Evolutionary conservation across 2,888 invertebrate species (phyloP).

Genomic region (Polia nebulosa): DNA sequence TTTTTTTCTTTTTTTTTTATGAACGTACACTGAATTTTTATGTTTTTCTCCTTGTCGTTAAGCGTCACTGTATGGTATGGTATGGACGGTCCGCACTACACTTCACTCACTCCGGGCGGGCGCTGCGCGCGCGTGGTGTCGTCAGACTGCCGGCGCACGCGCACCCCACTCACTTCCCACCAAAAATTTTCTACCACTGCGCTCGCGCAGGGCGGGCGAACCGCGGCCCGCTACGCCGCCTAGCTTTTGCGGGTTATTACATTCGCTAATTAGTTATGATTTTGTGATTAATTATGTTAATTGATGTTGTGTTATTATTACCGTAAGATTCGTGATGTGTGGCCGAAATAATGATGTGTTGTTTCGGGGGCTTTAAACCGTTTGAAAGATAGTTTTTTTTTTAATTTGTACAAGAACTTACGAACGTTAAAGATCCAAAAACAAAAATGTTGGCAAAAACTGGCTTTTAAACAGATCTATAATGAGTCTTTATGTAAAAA

Average conservation of each 20-base stretch:
- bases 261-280: slow-evolving; percentile 63
- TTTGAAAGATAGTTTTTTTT: neutral
- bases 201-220: slow-evolving; percentile 75
- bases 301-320: slow-evolving; percentile 63
- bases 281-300: slow-evolving; percentile 66
- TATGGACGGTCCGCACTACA: slow-evolving; percentile 73
- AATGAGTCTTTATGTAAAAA: neutral
- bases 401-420: neutral
- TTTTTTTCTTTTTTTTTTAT: slow-evolving; percentile 68
- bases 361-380: slow-evolving; percentile 24
- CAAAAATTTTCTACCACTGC: slow-evolving; percentile 89
- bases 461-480: neutral
- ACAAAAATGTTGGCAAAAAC: neutral
- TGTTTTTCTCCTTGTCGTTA: slow-evolving; percentile 70
- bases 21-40: slow-evolving; percentile 83
- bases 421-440: neutral
- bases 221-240: slow-evolving; percentile 83
- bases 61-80: slow-evolving; percentile 81
- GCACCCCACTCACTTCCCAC: slow-evolving; percentile 91
- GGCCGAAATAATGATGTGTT: slow-evolving; percentile 51
- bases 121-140: slow-evolving; percentile 84
- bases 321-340: slow-evolving; percentile 59
- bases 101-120: slow-evolving; percentile 82
- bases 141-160: slow-evolving; percentile 87
- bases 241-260: slow-evolving; percentile 62